Evolutionary conservation across 2,113 vertebrate genomes (phyloP).

Genomic region (Empidonax traillii): DNA sequence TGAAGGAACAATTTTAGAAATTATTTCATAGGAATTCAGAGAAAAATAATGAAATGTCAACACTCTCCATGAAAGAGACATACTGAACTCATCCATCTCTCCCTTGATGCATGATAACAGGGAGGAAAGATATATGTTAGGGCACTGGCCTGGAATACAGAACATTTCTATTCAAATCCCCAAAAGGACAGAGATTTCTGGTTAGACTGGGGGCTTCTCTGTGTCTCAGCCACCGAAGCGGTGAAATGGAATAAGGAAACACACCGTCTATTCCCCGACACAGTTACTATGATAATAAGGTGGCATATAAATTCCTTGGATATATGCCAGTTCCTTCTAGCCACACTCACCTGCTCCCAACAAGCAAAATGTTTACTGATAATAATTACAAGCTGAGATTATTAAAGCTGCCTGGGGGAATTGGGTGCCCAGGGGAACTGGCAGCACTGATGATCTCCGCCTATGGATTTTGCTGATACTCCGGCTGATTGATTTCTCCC

Average conservation of each 20-base stretch:
- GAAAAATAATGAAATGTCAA: not conserved
- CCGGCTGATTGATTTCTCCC: not conserved
- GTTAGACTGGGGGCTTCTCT: not conserved
- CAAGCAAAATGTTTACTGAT: not conserved
- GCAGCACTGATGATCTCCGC: not conserved
- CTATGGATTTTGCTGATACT: not conserved
- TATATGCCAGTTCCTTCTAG: not conserved
- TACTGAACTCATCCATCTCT: not conserved
- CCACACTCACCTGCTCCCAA: not conserved
- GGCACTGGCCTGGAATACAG: not conserved
- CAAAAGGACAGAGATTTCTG: not conserved
- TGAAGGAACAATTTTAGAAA: not conserved
- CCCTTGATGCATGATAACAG: not conserved
- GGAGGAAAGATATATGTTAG: not conserved
- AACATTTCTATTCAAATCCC: not conserved
- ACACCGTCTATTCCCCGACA: not conserved
- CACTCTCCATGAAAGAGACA: not conserved
- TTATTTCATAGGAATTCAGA: not conserved
- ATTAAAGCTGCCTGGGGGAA: not conserved
- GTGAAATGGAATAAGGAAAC: not conserved
- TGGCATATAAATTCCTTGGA: not conserved
- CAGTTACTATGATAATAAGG: not conserved
- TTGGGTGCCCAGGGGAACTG: not conserved
- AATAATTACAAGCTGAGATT: constrained; percentile 6
- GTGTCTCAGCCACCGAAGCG: not conserved